These are phyloP conservation scores for Tenthredo distinguenda DNA, from an alignment of 2,888 invertebrate species.

Conservation along the genomic window DNA sequence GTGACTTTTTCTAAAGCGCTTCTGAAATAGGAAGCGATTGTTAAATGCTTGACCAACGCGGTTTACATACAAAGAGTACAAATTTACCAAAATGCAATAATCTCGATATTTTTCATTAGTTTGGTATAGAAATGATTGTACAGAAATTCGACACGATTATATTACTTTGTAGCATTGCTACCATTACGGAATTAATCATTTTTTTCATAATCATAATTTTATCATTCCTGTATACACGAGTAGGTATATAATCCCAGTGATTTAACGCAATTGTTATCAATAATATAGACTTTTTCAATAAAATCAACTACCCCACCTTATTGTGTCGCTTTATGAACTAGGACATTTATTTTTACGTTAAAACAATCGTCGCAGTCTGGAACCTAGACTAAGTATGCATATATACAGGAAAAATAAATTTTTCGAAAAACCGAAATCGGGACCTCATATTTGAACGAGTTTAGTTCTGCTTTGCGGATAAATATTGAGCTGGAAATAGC, in stretches of 20 bases:
- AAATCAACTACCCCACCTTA: background rate
- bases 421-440: too few relatives aligned
- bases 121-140: background rate
- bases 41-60: background rate
- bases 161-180: background rate
- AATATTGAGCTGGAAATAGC: too few relatives aligned
- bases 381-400: too few relatives aligned
- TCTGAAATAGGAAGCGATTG: background rate
- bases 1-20: background rate
- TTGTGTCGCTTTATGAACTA: background rate
- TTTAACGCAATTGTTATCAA: background rate
- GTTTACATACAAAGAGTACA: background rate
- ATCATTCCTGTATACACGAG: background rate
- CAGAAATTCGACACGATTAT: background rate
- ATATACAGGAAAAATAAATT: too few relatives aligned
- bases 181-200: background rate
- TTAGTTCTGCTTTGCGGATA: too few relatives aligned
- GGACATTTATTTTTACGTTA: too few relatives aligned
- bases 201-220: too few relatives aligned
- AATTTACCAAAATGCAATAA: constrained; percentile 12
- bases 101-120: background rate
- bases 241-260: background rate
- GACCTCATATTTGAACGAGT: too few relatives aligned
- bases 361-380: too few relatives aligned
- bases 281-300: background rate